Evolutionary conservation across 2,888 invertebrate genomes (phyloP).

Genomic region (Bursaphelenchus okinawaensis): DNA sequence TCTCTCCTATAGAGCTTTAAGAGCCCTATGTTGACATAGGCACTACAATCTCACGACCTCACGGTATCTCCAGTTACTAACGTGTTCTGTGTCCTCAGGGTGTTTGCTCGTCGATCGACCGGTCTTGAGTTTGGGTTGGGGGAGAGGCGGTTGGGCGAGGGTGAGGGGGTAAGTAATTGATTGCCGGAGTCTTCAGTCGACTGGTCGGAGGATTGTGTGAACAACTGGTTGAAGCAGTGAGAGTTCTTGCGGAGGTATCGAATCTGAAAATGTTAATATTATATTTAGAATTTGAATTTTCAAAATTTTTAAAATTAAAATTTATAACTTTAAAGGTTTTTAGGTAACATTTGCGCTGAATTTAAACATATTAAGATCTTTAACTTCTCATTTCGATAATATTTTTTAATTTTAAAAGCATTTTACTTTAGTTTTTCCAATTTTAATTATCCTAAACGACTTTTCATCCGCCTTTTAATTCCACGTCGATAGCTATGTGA

Average conservation of each 20-base stretch:
- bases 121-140: not conserved
- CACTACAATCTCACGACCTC: not conserved
- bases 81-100: not conserved
- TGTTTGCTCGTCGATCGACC: not conserved
- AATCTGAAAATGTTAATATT: constrained; percentile 16
- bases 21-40: no score
- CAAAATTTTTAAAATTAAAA: no score
- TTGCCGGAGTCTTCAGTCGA: constrained; percentile 20
- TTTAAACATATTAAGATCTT: not conserved
- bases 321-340: no score
- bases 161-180: not conserved
- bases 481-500: no score
- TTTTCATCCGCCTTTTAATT: no score
- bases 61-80: not conserved
- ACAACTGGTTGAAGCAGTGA: constrained; percentile 30
- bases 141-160: not conserved
- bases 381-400: no score
- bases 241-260: constrained; percentile 29
- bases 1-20: no score
- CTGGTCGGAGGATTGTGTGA: constrained; percentile 27
- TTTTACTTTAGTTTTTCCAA: no score
- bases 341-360: not conserved
- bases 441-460: no score
- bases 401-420: no score
- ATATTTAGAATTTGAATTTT: no score